A percentile compares a stretch with the other conserved stretches of the same genome.
Evolutionary conservation across 1,140 invertebrate genomes (phyloP).

Genomic region (Heterodera schachtii): DNA sequence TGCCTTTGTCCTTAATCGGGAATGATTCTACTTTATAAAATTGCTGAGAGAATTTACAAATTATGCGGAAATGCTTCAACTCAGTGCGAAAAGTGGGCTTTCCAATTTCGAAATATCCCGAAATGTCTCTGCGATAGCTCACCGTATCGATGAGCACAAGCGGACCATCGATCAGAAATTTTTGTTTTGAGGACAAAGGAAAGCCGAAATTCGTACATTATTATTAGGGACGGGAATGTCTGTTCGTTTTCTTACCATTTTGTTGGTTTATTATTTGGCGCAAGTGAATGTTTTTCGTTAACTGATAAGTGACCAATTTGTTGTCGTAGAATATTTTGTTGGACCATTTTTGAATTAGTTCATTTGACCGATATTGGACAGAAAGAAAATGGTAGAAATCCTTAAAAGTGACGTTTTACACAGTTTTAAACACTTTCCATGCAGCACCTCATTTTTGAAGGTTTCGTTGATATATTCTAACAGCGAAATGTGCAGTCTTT

Average conservation of each 20-base stretch:
- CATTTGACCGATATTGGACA: constrained; percentile 43
- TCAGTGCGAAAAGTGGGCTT: too few relatives aligned
- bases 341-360: constrained; percentile 41
- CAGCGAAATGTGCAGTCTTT: neutral
- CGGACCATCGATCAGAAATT: constrained; percentile 33
- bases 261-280: neutral
- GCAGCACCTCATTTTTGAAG: constrained; percentile 16
- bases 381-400: constrained; percentile 18
- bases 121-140: neutral
- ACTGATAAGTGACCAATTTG: neutral
- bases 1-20: constrained; percentile 2
- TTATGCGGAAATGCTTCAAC: too few relatives aligned
- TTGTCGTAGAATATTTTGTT: constrained; percentile 30
- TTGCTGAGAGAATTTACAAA: neutral
- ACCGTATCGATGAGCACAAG: constrained; percentile 38
- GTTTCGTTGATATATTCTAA: neutral
- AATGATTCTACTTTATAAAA: neutral
- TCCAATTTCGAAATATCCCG: too few relatives aligned
- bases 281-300: neutral
- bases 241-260: neutral
- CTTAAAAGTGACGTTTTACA: constrained; percentile 5
- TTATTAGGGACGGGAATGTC: constrained; percentile 14
- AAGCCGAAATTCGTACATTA: neutral
- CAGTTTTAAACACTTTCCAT: neutral
- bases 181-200: constrained; percentile 8